These are phyloP conservation scores for Phylloscopus trochiloides DNA, from an alignment of 2,113 vertebrate species.

Conservation along the genomic window DNA sequence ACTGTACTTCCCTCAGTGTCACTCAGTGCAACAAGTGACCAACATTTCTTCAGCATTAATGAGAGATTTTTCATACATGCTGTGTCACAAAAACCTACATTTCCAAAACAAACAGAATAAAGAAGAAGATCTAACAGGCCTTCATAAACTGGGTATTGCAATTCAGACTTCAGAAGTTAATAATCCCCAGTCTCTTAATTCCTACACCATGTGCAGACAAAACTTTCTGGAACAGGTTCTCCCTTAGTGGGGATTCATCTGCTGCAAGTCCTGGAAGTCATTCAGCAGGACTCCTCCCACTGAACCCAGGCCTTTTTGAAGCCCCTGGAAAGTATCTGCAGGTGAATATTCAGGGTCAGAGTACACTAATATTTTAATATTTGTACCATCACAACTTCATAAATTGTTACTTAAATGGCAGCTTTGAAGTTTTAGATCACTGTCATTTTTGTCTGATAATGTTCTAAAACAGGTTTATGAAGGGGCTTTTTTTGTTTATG, in stretches of 20 bases:
- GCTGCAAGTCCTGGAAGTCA: conserved; percentile 34
- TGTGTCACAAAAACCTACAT: not conserved
- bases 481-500: not conserved
- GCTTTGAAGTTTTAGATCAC: conserved; percentile 25
- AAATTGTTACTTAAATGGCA: conserved; percentile 19
- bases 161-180: not conserved
- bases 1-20: not conserved
- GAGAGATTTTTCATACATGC: not conserved
- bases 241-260: not conserved
- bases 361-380: not conserved
- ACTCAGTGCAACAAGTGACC: not conserved
- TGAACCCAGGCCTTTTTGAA: not conserved
- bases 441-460: not conserved
- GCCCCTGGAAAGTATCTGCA: conserved; percentile 18
- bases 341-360: conserved; percentile 31
- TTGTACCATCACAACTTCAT: conserved; percentile 18
- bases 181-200: not conserved
- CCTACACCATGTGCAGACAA: not conserved
- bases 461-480: not conserved
- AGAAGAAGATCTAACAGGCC: not conserved
- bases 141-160: not conserved
- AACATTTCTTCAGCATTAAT: not conserved
- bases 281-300: conserved; percentile 1
- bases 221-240: not conserved
- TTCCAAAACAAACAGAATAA: not conserved